Conservation (phyloP, 2,113 vertebrate species). For the Tursiops truncatus region DNA sequence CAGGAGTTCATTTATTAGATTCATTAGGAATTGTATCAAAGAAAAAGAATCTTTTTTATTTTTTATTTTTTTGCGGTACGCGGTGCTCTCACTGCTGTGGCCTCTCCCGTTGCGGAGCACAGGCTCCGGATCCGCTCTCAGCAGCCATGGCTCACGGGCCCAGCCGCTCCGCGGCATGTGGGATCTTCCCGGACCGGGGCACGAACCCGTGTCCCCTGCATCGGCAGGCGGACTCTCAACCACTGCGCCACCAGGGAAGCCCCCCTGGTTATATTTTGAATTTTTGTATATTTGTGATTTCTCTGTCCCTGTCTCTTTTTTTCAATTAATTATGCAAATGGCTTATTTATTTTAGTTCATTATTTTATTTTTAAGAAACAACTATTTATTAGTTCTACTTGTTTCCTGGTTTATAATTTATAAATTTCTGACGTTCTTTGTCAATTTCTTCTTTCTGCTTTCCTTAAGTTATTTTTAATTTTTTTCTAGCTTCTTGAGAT, state of each 20-base stretch:
- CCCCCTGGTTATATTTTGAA: not conserved
- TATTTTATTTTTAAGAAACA: not conserved
- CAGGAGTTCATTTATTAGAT: constrained; percentile 28
- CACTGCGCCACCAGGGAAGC: too few species aligned
- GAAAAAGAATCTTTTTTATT: not conserved
- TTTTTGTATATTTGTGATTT: not conserved
- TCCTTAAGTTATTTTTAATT: not conserved
- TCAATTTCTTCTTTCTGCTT: not conserved
- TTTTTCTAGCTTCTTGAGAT: not conserved
- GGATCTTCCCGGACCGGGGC: too few species aligned
- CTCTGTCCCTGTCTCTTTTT: not conserved
- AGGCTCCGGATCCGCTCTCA: too few species aligned
- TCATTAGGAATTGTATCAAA: constrained; percentile 35
- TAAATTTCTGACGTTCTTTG: not conserved
- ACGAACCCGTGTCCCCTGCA: too few species aligned
- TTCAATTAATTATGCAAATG: not conserved
- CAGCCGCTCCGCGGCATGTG: too few species aligned
- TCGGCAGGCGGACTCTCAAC: too few species aligned
- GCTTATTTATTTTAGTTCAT: constrained; percentile 1
- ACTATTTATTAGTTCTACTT: not conserved
- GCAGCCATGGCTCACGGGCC: too few species aligned
- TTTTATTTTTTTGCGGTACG: too few species aligned
- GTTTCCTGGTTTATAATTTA: constrained; percentile 24
- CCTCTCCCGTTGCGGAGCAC: too few species aligned
- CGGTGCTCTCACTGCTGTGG: too few species aligned